These are phyloP conservation scores for Semotilus atromaculatus DNA, from an alignment of 2,797 vertebrate species.

Conservation along the genomic window DNA sequence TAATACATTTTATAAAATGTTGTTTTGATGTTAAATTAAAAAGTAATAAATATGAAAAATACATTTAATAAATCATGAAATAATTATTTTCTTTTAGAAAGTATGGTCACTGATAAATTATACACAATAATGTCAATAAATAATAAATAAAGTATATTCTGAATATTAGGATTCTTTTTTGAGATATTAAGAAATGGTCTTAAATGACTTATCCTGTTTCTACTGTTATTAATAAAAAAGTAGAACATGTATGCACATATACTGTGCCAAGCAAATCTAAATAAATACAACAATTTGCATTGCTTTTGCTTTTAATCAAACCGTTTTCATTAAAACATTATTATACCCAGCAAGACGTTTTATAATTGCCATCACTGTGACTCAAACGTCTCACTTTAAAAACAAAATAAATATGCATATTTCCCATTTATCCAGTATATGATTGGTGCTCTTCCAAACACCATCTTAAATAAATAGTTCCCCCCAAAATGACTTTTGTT, in stretches of 20 bases:
- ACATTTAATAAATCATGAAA: neutral
- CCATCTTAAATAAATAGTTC: neutral
- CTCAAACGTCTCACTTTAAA: neutral
- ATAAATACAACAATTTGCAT: neutral
- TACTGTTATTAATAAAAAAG: neutral
- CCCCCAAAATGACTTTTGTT: neutral
- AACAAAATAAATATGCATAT: accelerated
- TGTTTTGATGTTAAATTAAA: neutral
- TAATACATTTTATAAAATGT: neutral
- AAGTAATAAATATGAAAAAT: neutral
- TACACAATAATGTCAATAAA: neutral
- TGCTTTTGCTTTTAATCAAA: neutral
- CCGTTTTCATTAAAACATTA: neutral
- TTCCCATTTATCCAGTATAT: neutral
- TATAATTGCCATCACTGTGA: neutral
- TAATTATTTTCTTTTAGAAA: neutral
- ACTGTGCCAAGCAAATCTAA: neutral
- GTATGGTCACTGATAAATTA: neutral
- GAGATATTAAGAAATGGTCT: neutral
- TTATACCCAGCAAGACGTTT: neutral
- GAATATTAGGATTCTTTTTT: neutral
- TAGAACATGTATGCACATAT: neutral
- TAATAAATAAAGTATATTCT: neutral
- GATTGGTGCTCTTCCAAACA: neutral
- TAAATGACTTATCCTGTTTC: neutral